A percentile compares a stretch with the other conserved stretches of the same genome.
Evolutionary conservation across 2,888 invertebrate genomes (phyloP).

Genomic region (Drosophila quinaria): DNA sequence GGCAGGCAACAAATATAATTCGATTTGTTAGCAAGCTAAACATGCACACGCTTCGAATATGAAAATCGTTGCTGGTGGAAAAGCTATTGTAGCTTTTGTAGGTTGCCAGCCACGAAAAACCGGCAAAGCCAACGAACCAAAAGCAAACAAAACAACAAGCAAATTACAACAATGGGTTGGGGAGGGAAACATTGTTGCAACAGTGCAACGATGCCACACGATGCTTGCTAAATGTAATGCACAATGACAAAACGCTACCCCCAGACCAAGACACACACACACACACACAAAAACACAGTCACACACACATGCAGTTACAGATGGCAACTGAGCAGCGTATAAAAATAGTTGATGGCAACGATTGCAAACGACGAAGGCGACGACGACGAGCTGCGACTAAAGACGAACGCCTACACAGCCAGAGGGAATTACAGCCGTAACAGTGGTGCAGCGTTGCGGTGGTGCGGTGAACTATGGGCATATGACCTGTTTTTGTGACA

Average conservation of each 20-base stretch:
- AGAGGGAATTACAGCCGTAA: conserved; percentile 3
- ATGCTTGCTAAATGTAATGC: conserved; percentile 77
- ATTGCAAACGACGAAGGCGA: conserved; percentile 45
- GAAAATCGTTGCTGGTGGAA: conserved; percentile 53
- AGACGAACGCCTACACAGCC: conserved; percentile 52
- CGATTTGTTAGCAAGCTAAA: conserved; percentile 64
- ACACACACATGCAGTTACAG: conserved; percentile 29
- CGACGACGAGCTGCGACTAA: conserved; percentile 62
- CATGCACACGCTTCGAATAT: conserved; percentile 67
- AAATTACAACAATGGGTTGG: conserved; percentile 71
- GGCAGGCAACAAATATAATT: conserved; percentile 77
- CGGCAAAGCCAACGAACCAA: conserved; percentile 59
- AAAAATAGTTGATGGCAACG: conserved; percentile 74
- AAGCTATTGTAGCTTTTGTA: conserved; percentile 6
- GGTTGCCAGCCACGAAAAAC: conserved; percentile 26
- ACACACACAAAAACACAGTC: conserved; percentile 31
- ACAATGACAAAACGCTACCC: conserved; percentile 71
- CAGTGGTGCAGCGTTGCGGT: background rate
- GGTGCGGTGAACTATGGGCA: too few relatives aligned
- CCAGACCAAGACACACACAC: conserved; percentile 34
- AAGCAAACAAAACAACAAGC: conserved; percentile 56
- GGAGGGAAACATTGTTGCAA: conserved; percentile 64
- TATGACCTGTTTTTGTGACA: too few relatives aligned
- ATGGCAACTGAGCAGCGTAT: conserved; percentile 49
- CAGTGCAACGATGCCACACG: conserved; percentile 51